These are phyloP conservation scores for Ailuropoda melanoleuca DNA, from an alignment of 2,113 vertebrate genomes.

Conservation along the genomic window DNA sequence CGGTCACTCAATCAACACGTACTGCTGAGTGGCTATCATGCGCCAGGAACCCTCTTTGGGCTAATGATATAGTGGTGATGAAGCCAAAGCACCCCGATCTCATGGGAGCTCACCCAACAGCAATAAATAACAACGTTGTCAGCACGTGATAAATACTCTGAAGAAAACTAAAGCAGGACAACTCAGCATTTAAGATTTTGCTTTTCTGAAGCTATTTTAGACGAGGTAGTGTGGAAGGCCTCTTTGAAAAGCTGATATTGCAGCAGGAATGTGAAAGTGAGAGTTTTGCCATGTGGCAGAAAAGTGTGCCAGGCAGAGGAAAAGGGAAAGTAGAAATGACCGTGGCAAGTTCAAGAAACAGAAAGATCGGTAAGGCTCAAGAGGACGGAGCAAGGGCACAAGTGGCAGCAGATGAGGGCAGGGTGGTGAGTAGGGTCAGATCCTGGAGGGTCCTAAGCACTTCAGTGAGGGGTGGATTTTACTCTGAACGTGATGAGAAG, in stretches of 20 bases:
- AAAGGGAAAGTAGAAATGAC: background rate
- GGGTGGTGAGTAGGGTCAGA: background rate
- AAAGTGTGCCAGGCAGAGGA: background rate
- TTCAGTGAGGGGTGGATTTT: background rate
- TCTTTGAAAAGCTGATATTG: background rate
- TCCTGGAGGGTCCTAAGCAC: background rate
- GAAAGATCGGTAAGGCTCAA: background rate
- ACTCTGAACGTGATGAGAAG: background rate
- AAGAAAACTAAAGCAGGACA: background rate
- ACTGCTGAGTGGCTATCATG: background rate
- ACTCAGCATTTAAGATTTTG: slow-evolving; percentile 9
- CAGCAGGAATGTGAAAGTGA: background rate
- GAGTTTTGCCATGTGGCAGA: background rate
- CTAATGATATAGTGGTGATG: background rate
- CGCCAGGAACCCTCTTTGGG: background rate
- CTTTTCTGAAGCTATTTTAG: background rate
- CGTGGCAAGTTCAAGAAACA: background rate
- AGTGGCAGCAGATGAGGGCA: background rate
- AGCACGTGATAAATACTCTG: background rate
- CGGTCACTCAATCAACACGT: background rate
- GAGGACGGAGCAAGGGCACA: background rate
- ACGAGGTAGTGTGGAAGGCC: background rate
- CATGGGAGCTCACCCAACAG: background rate
- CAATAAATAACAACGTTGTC: background rate
- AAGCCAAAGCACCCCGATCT: background rate